Base-by-base conservation (phyloP, 2,888 invertebrate species). In the Escarpia spicata region DNA sequence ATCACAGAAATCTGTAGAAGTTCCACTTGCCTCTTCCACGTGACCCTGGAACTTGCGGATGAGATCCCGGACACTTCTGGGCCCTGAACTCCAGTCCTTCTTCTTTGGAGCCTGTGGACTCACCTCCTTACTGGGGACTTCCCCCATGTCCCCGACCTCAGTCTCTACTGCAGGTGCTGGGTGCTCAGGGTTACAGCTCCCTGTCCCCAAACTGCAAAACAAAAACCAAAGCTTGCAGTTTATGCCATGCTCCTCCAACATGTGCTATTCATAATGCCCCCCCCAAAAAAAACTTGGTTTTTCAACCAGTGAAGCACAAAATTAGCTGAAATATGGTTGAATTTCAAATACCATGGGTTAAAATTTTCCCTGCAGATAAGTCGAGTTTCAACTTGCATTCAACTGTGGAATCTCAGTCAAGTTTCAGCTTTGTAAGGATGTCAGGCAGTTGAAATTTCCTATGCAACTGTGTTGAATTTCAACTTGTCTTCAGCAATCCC, bases 31-130 rank as follows among this genome's bases (percentile, higher is more conserved):
- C 75, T 75, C 75, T 26, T 75, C 75, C 75, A 75, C 75, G 6
- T 75, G 75, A 75, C 75, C 75, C 75, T 75, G 75, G 75, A 75
- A 75, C 75, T 75, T 75, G 75, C 75, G 75, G 75, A 75, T 75
- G 75, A 75, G 75, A 75, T 75, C 75, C n/a, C n/a, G 19, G n/a
- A 75, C 75, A n/a, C 75, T 75, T 75, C 26, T 75, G 75, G 52
- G 52, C 10, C 75, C 26, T 75, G 75, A 26, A 26, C n/a, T 75
- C 75, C 75, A 75, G 19, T 75, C 75, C 75, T n/a, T 75, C 6
- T 26, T 75, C 75, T 75, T 75, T 26, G 19, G 19, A 2, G 19
- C 19, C 75, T 15, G 75, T 75, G 75, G 75, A 75, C 26, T 26
- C 75, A 26, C 19, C n/a, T 3, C 75, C 75, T 75, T 75, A 19